Conservation (phyloP, 2,797 vertebrate species). For the Brachyalestes nurse region DNA sequence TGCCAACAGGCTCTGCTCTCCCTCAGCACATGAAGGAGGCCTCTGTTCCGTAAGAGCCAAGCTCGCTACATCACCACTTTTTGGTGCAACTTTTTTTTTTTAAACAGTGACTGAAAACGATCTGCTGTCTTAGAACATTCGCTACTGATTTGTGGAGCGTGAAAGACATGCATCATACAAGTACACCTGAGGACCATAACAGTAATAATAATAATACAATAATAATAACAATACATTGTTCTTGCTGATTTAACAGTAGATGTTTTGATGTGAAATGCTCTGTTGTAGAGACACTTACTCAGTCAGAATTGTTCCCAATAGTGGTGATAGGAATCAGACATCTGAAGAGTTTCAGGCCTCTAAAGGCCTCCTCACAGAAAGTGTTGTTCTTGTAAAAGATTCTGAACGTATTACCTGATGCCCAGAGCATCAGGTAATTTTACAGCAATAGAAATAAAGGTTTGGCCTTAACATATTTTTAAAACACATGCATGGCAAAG, state of each 20-base stretch:
- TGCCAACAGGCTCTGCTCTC: constrained; percentile 34
- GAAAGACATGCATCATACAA: neutral
- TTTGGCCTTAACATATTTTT: too few relatives aligned
- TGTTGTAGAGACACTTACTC: too few relatives aligned
- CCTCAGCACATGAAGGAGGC: constrained; percentile 33
- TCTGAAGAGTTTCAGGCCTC: too few relatives aligned
- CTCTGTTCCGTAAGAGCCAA: constrained; percentile 22
- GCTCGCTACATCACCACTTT: neutral
- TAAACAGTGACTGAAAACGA: neutral
- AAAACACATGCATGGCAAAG: too few relatives aligned
- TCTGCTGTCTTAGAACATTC: neutral
- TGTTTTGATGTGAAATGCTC: too few relatives aligned
- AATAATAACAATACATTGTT: neutral
- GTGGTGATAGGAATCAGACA: too few relatives aligned
- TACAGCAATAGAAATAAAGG: too few relatives aligned
- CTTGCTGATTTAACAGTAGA: neutral
- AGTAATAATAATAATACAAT: neutral
- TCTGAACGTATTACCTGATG: too few relatives aligned
- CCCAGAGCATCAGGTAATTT: too few relatives aligned
- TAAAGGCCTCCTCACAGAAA: too few relatives aligned
- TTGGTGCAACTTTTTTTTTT: neutral
- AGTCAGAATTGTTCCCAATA: too few relatives aligned
- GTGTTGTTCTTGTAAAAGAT: too few relatives aligned
- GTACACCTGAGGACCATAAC: neutral
- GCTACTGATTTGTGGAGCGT: neutral